Conservation (phyloP, 2,888 invertebrate species). For the Chaetoderma sp. region DNA sequence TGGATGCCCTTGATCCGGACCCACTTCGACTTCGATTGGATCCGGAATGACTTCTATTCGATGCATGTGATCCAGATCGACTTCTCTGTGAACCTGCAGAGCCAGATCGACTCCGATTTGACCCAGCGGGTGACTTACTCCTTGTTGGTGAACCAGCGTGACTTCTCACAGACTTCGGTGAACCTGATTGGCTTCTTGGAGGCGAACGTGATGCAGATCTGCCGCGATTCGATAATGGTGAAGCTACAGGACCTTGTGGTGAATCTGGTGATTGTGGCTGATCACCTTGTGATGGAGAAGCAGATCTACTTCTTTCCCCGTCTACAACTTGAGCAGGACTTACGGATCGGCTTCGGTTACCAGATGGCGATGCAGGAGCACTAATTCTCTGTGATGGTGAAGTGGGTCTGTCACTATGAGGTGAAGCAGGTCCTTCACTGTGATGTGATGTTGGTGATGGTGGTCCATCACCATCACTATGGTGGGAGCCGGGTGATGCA, state of each 20-base stretch:
- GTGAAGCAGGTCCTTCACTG: constrained; percentile 28
- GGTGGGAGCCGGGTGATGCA: neutral
- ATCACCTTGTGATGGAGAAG: constrained; percentile 34
- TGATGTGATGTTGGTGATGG: constrained; percentile 11
- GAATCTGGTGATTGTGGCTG: too few relatives aligned
- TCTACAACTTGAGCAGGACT: too few relatives aligned
- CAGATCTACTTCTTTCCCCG: constrained; percentile 35
- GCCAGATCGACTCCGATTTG: too few relatives aligned
- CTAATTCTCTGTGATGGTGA: constrained; percentile 2
- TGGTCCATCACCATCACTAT: constrained; percentile 22
- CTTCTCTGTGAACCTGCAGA: constrained; percentile 32
- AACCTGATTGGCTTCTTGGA: too few relatives aligned
- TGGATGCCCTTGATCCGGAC: constrained; percentile 21
- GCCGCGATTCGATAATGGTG: constrained; percentile 1
- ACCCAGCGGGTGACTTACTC: too few relatives aligned
- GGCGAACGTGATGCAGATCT: neutral
- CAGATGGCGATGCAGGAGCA: constrained; percentile 6
- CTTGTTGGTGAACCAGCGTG: constrained; percentile 31
- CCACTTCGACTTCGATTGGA: constrained; percentile 11
- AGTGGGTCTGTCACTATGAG: constrained; percentile 8
- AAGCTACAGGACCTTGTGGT: constrained; percentile 1
- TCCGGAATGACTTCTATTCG: constrained; percentile 9
- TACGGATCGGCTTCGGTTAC: too few relatives aligned
- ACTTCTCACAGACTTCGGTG: constrained; percentile 30
- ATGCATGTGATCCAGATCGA: constrained; percentile 37